These are phyloP conservation scores for Centropristis striata DNA, from an alignment of 2,113 vertebrate genomes.

Conservation along the genomic window DNA sequence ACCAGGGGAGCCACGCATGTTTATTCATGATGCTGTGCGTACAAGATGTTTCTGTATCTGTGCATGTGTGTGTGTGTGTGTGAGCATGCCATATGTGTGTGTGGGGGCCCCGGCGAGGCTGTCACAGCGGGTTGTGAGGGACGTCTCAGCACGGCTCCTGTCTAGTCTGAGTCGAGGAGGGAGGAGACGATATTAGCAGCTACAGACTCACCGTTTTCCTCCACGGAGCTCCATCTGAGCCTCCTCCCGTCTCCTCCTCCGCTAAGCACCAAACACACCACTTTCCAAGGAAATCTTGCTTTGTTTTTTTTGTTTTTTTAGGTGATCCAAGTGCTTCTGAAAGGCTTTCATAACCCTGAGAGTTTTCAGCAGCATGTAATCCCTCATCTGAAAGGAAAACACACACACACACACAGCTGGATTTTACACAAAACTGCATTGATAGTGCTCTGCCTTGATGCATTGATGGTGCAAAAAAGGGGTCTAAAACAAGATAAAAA, in stretches of 20 bases:
- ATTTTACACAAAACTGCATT: slow-evolving; percentile 4
- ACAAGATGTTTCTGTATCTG: slow-evolving; percentile 24
- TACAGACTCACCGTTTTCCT: slow-evolving; percentile 45
- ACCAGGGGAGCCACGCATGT: slow-evolving; percentile 53
- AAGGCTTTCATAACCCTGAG: slow-evolving; percentile 17
- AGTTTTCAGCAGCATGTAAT: not conserved
- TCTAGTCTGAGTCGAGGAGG: slow-evolving; percentile 65
- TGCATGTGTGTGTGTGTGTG: slow-evolving; percentile 42
- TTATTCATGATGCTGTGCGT: slow-evolving; percentile 63
- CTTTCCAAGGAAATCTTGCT: slow-evolving; percentile 1
- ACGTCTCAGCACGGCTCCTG: slow-evolving; percentile 73
- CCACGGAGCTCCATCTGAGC: slow-evolving; percentile 6
- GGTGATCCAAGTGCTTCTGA: not conserved
- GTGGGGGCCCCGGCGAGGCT: slow-evolving; percentile 60
- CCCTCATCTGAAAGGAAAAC: not conserved
- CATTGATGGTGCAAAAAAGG: too few species aligned
- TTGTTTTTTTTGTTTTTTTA: not conserved
- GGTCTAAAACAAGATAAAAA: too few species aligned
- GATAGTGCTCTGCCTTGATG: not conserved
- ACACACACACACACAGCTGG: not conserved
- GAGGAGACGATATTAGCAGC: slow-evolving; percentile 74
- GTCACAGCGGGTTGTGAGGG: slow-evolving; percentile 60
- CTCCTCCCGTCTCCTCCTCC: slow-evolving; percentile 5
- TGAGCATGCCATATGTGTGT: slow-evolving; percentile 34
- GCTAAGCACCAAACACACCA: not conserved